Percentiles rank a stretch among this genome's conserved stretches.
These are phyloP conservation scores for Ranitomeya variabilis DNA, from an alignment of 2,113 vertebrate genomes.

Conservation along the genomic window DNA sequence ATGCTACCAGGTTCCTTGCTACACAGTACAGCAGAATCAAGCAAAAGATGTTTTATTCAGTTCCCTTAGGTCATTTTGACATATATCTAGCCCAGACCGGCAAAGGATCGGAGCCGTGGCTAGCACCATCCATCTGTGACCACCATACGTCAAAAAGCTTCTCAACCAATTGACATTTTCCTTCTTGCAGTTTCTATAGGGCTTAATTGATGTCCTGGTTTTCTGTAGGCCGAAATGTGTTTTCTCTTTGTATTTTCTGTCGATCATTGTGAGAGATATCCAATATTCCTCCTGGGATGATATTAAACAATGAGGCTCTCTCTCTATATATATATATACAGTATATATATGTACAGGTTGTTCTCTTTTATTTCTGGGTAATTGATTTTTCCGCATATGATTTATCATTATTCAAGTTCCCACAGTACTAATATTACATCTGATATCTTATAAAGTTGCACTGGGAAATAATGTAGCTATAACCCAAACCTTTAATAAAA, in stretches of 20 bases:
- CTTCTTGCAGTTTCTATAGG: background rate
- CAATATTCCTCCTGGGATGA: background rate
- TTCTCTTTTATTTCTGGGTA: background rate
- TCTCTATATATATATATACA: too few species aligned
- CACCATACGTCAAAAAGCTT: conserved; percentile 48
- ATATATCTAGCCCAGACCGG: conserved; percentile 54
- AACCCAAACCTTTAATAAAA: background rate
- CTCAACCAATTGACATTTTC: conserved; percentile 44
- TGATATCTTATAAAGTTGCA: background rate
- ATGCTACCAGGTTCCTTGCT: background rate
- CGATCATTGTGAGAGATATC: background rate
- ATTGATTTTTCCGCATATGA: background rate
- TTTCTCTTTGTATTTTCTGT: conserved; percentile 26
- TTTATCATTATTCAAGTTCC: background rate
- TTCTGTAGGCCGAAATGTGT: background rate
- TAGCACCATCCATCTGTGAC: conserved; percentile 29
- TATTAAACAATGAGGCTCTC: background rate
- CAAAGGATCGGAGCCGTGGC: conserved; percentile 46
- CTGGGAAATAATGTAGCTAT: background rate
- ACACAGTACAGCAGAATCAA: conserved; percentile 14
- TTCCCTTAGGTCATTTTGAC: conserved; percentile 35
- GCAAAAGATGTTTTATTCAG: background rate
- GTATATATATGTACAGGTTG: background rate
- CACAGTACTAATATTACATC: background rate
- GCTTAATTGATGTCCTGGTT: background rate